These are phyloP conservation scores for Chrysocyon brachyurus DNA, from an alignment of 2,797 vertebrate species.

Conservation along the genomic window DNA sequence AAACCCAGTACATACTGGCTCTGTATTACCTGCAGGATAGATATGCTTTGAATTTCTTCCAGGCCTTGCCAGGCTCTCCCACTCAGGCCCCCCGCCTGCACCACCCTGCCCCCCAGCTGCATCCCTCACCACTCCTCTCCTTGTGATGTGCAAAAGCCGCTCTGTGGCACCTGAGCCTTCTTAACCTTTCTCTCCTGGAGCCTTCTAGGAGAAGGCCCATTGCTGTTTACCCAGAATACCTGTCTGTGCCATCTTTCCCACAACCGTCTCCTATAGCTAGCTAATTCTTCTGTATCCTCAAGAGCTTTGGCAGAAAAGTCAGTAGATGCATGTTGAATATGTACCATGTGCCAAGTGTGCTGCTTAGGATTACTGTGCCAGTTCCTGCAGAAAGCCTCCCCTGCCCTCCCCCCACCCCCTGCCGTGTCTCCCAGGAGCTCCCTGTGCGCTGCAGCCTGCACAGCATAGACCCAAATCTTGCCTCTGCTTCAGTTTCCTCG, in stretches of 20 bases:
- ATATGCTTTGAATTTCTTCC: not conserved
- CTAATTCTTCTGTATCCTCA: not conserved
- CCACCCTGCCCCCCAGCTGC: not conserved
- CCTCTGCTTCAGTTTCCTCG: not conserved
- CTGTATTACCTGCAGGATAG: not conserved
- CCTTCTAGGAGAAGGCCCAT: not conserved
- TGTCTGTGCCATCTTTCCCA: not conserved
- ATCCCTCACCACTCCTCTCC: not conserved
- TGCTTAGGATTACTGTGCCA: not conserved
- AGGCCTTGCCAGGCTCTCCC: not conserved
- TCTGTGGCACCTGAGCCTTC: not conserved
- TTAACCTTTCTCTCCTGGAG: not conserved
- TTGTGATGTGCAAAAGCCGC: not conserved
- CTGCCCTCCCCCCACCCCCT: not conserved
- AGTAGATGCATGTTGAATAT: not conserved
- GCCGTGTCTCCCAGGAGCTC: not conserved
- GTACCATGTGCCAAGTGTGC: not conserved
- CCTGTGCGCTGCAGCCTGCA: not conserved
- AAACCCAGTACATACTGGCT: not conserved
- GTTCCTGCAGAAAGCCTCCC: not conserved
- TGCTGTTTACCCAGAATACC: not conserved
- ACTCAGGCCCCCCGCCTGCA: not conserved
- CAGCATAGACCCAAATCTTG: not conserved
- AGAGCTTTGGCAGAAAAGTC: not conserved
- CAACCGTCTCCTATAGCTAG: not conserved